Conservation (phyloP, 2,113 vertebrate genomes). For the Carassius gibelio region DNA sequence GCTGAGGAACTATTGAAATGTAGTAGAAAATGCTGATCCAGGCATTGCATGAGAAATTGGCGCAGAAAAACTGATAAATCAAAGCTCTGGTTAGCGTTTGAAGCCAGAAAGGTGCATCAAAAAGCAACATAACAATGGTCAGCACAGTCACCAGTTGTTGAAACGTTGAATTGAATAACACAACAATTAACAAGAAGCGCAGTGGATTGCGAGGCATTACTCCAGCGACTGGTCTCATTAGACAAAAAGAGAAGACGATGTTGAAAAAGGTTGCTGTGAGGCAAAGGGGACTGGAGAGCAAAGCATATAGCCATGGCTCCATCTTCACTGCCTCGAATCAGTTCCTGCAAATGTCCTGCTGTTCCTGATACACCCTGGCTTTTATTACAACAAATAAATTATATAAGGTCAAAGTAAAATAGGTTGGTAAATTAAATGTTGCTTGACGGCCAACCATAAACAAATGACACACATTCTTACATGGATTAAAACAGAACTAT, state of each 20-base stretch:
- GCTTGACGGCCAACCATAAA: slow-evolving; percentile 17
- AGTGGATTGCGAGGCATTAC: slow-evolving; percentile 40
- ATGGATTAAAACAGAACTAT: neutral
- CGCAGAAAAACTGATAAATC: slow-evolving; percentile 19
- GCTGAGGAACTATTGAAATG: slow-evolving; percentile 50
- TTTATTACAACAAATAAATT: slow-evolving; percentile 22
- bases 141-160: slow-evolving; percentile 9
- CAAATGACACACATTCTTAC: slow-evolving; percentile 19
- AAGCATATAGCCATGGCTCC: neutral
- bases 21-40: slow-evolving; percentile 58
- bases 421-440: slow-evolving; percentile 5
- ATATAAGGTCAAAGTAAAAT: slow-evolving; percentile 20
- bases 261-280: neutral
- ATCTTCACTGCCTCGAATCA: neutral
- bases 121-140: slow-evolving; percentile 7
- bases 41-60: slow-evolving; percentile 38
- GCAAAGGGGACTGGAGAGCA: slow-evolving; percentile 30
- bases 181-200: slow-evolving; percentile 32
- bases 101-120: slow-evolving; percentile 23
- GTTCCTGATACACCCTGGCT: neutral
- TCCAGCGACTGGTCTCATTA: slow-evolving; percentile 27
- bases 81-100: neutral
- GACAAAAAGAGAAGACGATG: slow-evolving; percentile 42
- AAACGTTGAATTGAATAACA: slow-evolving; percentile 45
- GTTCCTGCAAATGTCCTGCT: slow-evolving; percentile 15